Evolutionary conservation across 2,113 vertebrate genomes (phyloP), one percentile per base, ranked within the genome.

Genomic region (Narcine bancroftii): DNA sequence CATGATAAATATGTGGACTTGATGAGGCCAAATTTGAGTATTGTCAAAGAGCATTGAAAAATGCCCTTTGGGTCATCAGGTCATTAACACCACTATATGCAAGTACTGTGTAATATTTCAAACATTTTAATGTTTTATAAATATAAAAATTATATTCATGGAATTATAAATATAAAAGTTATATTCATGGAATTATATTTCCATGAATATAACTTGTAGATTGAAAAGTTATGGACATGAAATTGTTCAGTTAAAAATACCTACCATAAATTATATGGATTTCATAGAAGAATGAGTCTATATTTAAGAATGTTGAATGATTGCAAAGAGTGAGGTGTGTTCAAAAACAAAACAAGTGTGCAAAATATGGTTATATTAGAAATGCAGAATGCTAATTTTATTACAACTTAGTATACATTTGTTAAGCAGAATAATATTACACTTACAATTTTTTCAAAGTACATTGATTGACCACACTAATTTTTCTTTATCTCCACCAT

Each of bases 281-380:
- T 47, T 47, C 47, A 47, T 45, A 77, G 39, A 15, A 79, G 33
- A 26, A 9, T 15, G 24, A 53, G 45, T 81, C 77, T 53, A 81
- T 13, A 33, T 81, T 39, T 87, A n/a, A 50, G 33, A 81, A 81
- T 56, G 33, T 56, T 7, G 79, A 13, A 15, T 56, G 50, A n/a
- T 29, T 83, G 50, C 10, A 83, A 15, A 13, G 33, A 6, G 50
- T 83, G 79, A 83, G 11, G 24, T 60, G 81, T 5, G 56, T 87
- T 87, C 17, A 60, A 87, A 47, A 87, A 63, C 81, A 87, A 60
- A 36, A 36, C 66, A 69, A 69, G 26, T 69, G 66, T 26, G n/a
- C n/a, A n/a, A n/a, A n/a, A 26, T 85, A 33, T 60, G 19, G 60
- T n/a, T 63, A 60, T 85, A 85, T 85, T 85, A 87, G 81, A 87